Base-by-base conservation (phyloP, 64 coral and sea anemone genomes). In the Actinia tenebrosa region DNA sequence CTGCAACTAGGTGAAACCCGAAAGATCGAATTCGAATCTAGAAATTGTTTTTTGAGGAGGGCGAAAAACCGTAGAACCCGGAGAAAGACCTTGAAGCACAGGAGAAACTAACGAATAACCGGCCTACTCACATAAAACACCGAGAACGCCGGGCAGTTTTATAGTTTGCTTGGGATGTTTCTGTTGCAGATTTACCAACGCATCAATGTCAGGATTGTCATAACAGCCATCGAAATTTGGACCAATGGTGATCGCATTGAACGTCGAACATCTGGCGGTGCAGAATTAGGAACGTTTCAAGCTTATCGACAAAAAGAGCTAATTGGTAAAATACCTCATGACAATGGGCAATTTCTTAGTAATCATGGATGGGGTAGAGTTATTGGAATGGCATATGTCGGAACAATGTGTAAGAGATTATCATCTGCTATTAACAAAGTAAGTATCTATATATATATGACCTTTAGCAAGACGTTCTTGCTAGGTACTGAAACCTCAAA, bases 311-410 rank as follows among this genome's bases (percentile, higher is more conserved):
- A 89, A 8, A 53, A 61, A 17, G 8, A 89, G 18, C 56, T 95
- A 16, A 44, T 44, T 6, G 14, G 69, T 16, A 95, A 87, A 52
- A 85, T 95, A 83, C 84, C 64, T 27, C 94, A 95, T 66, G 94
- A 95, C 37, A 95, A 95, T 77, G 94, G 87, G 5, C 94, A 95
- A 10, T 75, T 95, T 55, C 53, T 95, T 7, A 95, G 93, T 22
- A 17, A 68, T 23, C 84, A 85, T 86, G 58, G 86, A 17, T 95
- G 93, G 93, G 77, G 80, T 37, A 23, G 58, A 18, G 83, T 85
- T 23, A 17, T 56, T 19, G 93, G 93, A 3, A 86, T 95, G 87
- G 93, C 93, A 0, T 95, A 43, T 13, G 77, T 91, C 0, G 64
- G 44, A 26, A 86, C 86, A 59, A 95, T 95, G 83, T 95, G 93